Base-by-base conservation (phyloP, 1,140 invertebrate species). In the Lordiphosa clarofinis region DNA sequence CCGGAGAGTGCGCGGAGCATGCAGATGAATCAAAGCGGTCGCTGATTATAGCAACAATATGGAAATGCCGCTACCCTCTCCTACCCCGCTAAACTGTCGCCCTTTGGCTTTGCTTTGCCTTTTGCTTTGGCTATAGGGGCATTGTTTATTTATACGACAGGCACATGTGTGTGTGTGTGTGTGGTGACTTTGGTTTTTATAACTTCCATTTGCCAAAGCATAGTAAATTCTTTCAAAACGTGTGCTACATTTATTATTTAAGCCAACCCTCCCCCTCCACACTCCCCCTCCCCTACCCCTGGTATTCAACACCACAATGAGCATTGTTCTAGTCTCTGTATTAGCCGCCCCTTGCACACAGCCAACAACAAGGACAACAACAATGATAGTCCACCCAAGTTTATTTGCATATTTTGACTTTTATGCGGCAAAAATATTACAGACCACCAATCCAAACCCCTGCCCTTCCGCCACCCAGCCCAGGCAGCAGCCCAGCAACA, bases 241-340 rank as follows among this genome's bases (percentile, higher is more conserved):
- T 79, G 74, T 79, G 81, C 74, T 79, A 79, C 74, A 79, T 79
- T 79, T 79, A 79, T 79, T 79, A 79, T 79, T 79, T 79, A 79
- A 79, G 74, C 74, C 75, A 74, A 46, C 70, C 74, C 39, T 38
- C 37, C 65, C 15, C 55, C 28, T 6, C 11, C 46, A n/a, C 42
- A 35, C 31, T 44, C 49, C 44, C 2, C 24, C 2, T 4, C 19
- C 19, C 19, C 19, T 19, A 1, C 21, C 28, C 37, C 38, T 11
- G 13, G 5, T 24, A 1, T 12, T 36, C n/a, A 4, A 31, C 6
- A 6, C 11, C 37, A 39, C 43, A 56, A 53, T 70, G 62, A 52
- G 37, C 54, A 71, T 67, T 71, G 67, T 71, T 67, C 67, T 71
- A 71, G 33, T 15, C 36, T 12, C 12, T 56, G 63, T 70, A 65